Evolutionary conservation across 1,140 invertebrate genomes (phyloP).

Genomic region (Vanessa tameamea): DNA sequence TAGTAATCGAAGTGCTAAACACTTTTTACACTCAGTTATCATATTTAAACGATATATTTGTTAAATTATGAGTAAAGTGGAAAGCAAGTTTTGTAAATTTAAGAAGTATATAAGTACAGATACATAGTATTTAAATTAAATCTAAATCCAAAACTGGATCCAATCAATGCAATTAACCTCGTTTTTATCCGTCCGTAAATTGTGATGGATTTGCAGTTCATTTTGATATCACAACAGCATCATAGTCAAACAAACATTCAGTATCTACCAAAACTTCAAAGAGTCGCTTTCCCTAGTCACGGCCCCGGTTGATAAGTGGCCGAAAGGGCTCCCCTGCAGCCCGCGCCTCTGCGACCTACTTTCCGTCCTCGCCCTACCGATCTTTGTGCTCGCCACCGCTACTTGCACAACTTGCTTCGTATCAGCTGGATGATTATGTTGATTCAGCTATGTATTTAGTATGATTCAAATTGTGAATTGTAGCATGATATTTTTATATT

Average conservation of each 20-base stretch:
- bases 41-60: too few relatives aligned
- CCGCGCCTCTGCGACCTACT: constrained; percentile 67
- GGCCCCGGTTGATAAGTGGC: constrained; percentile 75
- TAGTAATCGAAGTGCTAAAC: background rate
- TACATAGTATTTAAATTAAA: too few relatives aligned
- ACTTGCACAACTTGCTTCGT: constrained; percentile 74
- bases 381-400: constrained; percentile 71
- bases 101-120: too few relatives aligned
- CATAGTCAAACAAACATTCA: constrained; percentile 45
- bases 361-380: constrained; percentile 70
- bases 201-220: constrained; percentile 12
- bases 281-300: constrained; percentile 73
- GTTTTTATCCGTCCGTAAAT: constrained; percentile 4
- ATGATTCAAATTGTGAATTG: constrained; percentile 8
- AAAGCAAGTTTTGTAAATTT: too few relatives aligned
- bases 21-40: background rate
- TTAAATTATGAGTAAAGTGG: too few relatives aligned
- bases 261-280: constrained; percentile 63
- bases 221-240: constrained; percentile 36
- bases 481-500: too few relatives aligned
- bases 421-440: constrained; percentile 75
- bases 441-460: constrained; percentile 45
- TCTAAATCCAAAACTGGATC: too few relatives aligned
- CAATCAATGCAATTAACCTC: background rate
- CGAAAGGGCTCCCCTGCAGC: constrained; percentile 69